phyloP scores from a whole-genome alignment of 2,113 vertebrate species.

The Seriola aureovittata region DNA sequence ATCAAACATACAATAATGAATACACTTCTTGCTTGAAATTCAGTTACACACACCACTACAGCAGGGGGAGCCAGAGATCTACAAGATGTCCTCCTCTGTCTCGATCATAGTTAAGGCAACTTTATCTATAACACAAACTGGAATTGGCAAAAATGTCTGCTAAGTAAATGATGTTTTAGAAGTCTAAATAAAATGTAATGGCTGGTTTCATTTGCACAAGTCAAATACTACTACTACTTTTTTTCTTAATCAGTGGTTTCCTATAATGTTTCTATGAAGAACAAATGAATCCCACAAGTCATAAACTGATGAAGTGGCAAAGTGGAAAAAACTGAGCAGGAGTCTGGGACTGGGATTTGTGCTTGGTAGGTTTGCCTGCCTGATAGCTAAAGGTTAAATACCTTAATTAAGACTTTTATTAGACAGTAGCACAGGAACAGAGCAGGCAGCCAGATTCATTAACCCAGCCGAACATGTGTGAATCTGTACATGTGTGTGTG shows the following conservation, averaged over 20 bases:
- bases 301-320: background rate
- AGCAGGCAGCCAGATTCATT: slow-evolving; percentile 44
- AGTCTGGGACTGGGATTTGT: background rate
- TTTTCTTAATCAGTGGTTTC: background rate
- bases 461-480: slow-evolving; percentile 7
- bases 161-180: background rate
- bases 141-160: background rate
- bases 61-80: slow-evolving; percentile 51
- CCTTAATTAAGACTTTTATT: slow-evolving; percentile 23
- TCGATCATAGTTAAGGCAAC: background rate
- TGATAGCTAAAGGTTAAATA: slow-evolving; percentile 42
- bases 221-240: background rate
- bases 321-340: slow-evolving; percentile 8
- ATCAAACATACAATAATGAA: background rate
- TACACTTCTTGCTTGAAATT: background rate
- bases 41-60: background rate
- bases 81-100: background rate
- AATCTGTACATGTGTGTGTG: background rate
- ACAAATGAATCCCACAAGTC: background rate
- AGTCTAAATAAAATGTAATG: background rate
- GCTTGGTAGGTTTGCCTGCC: background rate
- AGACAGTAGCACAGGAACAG: slow-evolving; percentile 11
- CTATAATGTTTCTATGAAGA: background rate
- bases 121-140: background rate
- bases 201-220: background rate